Evolutionary conservation across 1,140 invertebrate species (phyloP).

Genomic region (Stegodyphus dumicola): DNA sequence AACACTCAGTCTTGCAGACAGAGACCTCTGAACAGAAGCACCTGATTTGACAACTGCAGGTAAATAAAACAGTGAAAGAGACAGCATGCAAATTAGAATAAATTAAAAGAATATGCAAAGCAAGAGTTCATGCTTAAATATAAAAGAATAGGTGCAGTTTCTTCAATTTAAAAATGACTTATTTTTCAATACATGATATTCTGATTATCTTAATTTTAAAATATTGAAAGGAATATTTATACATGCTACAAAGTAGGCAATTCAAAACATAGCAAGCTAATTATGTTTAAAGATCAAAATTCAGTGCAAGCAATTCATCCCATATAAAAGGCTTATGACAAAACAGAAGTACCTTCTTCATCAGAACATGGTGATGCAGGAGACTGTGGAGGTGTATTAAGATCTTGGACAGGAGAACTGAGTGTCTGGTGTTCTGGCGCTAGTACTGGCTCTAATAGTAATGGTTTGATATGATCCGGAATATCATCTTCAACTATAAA

Average conservation of each 20-base stretch:
- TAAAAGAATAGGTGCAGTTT: background rate
- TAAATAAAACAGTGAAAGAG: slow-evolving; percentile 1
- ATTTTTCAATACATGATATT: background rate
- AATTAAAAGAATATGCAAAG: background rate
- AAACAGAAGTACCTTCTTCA: slow-evolving; percentile 63
- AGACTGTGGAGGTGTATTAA: slow-evolving; percentile 63
- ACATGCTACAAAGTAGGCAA: slow-evolving; percentile 1
- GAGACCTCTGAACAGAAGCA: slow-evolving; percentile 63
- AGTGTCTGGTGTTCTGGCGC: slow-evolving; percentile 42
- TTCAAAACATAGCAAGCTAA: background rate
- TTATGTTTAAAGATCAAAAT: slow-evolving; percentile 31
- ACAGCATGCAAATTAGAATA: slow-evolving; percentile 14
- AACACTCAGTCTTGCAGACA: slow-evolving; percentile 64
- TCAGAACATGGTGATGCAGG: slow-evolving; percentile 65
- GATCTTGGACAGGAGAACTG: slow-evolving; percentile 44
- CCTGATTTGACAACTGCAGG: slow-evolving; percentile 28
- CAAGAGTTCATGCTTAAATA: background rate
- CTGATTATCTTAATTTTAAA: background rate
- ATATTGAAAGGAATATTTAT: slow-evolving; percentile 6
- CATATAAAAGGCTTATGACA: background rate
- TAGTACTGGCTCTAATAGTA: slow-evolving; percentile 64
- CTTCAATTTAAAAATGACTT: background rate
- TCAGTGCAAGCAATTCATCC: background rate
- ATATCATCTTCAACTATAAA: slow-evolving; percentile 63
- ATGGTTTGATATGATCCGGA: slow-evolving; percentile 64